phyloP scores from a whole-genome alignment of 2,888 invertebrate species.

The Poecilobothrus nobilitatus region DNA sequence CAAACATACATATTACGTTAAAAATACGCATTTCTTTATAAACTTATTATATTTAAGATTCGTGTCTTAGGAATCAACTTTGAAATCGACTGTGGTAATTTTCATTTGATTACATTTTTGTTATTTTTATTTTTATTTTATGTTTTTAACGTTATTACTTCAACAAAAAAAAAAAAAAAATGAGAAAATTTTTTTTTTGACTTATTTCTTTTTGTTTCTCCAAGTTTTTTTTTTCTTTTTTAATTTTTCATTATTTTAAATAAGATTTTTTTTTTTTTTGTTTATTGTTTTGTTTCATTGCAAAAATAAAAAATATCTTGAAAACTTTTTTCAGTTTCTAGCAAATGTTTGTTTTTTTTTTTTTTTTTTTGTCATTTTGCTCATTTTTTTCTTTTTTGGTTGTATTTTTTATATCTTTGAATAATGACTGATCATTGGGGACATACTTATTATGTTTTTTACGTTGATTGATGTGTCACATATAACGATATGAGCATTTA shows the following conservation, averaged over 20 bases:
- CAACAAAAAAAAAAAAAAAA: too few relatives aligned
- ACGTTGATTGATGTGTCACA: neutral
- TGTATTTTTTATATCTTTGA: neutral
- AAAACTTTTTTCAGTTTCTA: neutral
- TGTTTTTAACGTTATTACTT: too few relatives aligned
- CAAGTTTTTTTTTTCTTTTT: too few relatives aligned
- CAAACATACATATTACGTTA: too few relatives aligned
- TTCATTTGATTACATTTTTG: too few relatives aligned
- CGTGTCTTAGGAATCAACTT: too few relatives aligned
- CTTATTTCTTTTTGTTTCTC: neutral
- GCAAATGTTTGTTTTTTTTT: neutral
- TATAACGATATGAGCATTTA: neutral
- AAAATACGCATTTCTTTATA: too few relatives aligned
- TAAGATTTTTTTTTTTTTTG: too few relatives aligned
- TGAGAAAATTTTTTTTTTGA: neutral
- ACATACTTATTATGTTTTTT: conserved; percentile 2
- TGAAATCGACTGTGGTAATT: too few relatives aligned
- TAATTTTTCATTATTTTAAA: too few relatives aligned
- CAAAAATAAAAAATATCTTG: neutral
- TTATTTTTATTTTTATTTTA: too few relatives aligned
- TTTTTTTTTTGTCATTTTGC: neutral
- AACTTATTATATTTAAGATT: too few relatives aligned
- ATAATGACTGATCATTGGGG: conserved; percentile 6
- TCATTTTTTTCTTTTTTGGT: neutral
- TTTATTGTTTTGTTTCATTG: neutral